These are phyloP conservation scores for Dipus sagitta DNA, from an alignment of 2,797 vertebrate species.

Conservation along the genomic window DNA sequence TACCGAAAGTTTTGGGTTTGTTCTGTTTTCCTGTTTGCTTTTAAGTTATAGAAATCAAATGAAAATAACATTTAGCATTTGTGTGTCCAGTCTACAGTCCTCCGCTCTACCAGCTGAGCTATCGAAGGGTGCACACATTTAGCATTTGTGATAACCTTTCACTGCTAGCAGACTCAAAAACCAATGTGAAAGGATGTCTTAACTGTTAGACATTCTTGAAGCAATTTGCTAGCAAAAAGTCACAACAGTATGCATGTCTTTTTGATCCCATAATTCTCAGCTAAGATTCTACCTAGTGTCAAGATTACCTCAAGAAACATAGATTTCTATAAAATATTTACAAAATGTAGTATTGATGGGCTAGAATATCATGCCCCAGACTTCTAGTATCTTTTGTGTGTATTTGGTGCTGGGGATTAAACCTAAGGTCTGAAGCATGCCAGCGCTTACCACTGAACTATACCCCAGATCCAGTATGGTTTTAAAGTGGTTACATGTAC, in stretches of 20 bases:
- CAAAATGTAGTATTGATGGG: neutral
- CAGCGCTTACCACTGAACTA: neutral
- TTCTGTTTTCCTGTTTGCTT: neutral
- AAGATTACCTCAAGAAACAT: neutral
- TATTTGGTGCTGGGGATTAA: neutral
- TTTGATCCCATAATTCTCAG: neutral
- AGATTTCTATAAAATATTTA: neutral
- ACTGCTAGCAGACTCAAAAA: neutral
- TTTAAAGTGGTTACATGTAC: neutral
- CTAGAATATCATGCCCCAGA: neutral
- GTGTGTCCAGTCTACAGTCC: slow-evolving; percentile 82
- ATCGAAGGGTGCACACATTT: slow-evolving; percentile 91
- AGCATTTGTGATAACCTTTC: neutral
- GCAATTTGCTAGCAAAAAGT: neutral
- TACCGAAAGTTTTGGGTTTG: neutral
- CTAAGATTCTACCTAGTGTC: neutral
- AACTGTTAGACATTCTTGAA: neutral
- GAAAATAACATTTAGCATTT: neutral
- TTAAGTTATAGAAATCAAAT: neutral
- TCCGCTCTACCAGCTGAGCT: slow-evolving; percentile 89
- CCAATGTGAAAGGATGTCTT: neutral
- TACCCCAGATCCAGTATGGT: neutral
- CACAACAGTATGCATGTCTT: neutral
- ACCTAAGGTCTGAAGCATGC: neutral
- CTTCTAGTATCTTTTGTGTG: neutral